Evolutionary conservation across 2,113 vertebrate genomes (phyloP).

Genomic region (Cepphus grylle): DNA sequence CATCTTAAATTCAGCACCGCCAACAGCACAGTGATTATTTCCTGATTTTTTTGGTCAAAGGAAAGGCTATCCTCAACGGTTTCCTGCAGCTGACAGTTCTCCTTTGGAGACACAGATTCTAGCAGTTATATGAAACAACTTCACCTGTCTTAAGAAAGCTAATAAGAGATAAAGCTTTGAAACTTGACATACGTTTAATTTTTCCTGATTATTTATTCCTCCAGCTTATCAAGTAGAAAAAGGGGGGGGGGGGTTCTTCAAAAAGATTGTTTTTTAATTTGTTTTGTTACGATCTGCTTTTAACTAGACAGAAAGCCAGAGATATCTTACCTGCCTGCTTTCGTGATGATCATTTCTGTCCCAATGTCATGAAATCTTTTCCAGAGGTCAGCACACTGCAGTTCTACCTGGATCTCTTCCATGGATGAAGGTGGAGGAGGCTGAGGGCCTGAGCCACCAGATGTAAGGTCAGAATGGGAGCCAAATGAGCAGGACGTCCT

Average conservation of each 20-base stretch:
- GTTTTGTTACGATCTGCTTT: background rate
- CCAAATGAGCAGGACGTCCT: slow-evolving; percentile 92
- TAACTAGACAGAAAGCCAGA: background rate
- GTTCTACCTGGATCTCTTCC: slow-evolving; percentile 98
- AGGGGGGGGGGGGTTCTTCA: background rate
- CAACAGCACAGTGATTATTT: background rate
- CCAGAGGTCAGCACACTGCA: slow-evolving; percentile 98
- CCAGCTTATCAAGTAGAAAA: background rate
- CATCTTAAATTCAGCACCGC: background rate
- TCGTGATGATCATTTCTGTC: slow-evolving; percentile 99
- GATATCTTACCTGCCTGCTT: slow-evolving; percentile 90
- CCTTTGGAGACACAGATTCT: background rate
- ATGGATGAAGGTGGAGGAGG: slow-evolving; percentile 85
- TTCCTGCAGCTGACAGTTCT: background rate
- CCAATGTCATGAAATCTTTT: slow-evolving; percentile 99
- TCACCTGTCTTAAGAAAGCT: background rate
- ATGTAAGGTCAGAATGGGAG: slow-evolving; percentile 83
- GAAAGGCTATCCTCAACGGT: background rate
- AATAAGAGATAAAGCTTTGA: background rate
- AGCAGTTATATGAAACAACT: background rate
- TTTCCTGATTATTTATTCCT: background rate
- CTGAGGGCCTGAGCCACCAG: slow-evolving; percentile 69
- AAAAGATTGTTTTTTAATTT: background rate
- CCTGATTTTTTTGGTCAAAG: background rate
- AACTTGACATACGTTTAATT: background rate